Percentiles rank a stretch among this genome's conserved stretches.
phyloP scores from a whole-genome alignment of 2,888 invertebrate genomes.

The Cephus runcator region DNA sequence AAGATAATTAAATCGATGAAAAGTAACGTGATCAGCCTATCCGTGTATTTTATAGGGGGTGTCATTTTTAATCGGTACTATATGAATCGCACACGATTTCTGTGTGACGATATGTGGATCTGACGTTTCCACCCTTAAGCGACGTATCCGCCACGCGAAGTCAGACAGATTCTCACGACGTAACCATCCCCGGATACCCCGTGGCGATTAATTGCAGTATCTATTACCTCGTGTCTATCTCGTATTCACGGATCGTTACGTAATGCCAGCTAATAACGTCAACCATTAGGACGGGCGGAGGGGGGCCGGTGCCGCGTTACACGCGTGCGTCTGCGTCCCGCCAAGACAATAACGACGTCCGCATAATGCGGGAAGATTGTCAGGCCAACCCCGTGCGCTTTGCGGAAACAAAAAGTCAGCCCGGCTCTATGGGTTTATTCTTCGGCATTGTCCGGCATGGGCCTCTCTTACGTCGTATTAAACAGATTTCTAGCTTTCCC shows the following conservation, averaged over 20 bases:
- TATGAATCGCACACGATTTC: background rate
- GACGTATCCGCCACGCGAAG: background rate
- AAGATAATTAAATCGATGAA: background rate
- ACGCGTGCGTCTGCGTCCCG: constrained; percentile 7
- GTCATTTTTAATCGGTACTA: background rate
- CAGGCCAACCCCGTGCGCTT: constrained; percentile 41
- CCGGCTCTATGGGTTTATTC: constrained; percentile 26
- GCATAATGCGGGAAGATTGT: constrained; percentile 59
- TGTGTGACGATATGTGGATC: background rate
- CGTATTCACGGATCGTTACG: constrained; percentile 61
- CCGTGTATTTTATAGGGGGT: background rate
- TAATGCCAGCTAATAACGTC: constrained; percentile 54
- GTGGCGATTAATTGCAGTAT: constrained; percentile 21
- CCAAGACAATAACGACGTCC: constrained; percentile 16
- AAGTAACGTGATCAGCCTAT: background rate
- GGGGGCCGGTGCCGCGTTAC: constrained; percentile 12
- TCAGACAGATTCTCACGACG: constrained; percentile 6
- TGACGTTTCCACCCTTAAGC: background rate
- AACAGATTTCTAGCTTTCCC: background rate
- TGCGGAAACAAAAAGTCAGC: constrained; percentile 50
- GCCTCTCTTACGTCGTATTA: background rate
- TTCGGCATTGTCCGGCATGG: background rate
- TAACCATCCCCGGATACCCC: constrained; percentile 14
- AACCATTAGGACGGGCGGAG: constrained; percentile 16
- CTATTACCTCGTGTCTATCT: constrained; percentile 44